These are phyloP conservation scores for Chamaetylas fuelleborni DNA, from an alignment of 2,113 vertebrate genomes.

Conservation along the genomic window DNA sequence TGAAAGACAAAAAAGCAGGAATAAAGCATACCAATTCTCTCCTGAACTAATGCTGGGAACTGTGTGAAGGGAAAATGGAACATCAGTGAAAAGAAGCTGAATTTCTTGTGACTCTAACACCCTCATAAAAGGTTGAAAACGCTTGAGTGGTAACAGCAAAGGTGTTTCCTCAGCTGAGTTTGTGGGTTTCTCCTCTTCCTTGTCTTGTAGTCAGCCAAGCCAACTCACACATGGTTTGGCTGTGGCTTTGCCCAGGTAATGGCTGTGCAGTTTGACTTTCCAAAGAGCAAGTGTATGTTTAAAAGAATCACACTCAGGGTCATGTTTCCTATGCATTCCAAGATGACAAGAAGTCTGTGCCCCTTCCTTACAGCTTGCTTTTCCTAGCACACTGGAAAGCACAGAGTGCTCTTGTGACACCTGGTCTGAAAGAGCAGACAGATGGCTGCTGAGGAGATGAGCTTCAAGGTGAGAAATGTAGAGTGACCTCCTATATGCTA, in stretches of 20 bases:
- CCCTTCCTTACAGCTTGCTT: not conserved
- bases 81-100: not conserved
- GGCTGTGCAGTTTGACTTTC: not conserved
- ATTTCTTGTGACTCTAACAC: not conserved
- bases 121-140: not conserved
- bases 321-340: not conserved
- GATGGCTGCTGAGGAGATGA: not conserved
- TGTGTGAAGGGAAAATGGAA: not conserved
- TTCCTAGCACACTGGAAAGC: not conserved
- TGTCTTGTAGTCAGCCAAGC: not conserved
- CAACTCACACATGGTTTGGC: accelerated
- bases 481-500: not conserved
- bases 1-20: not conserved
- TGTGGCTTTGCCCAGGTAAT: not conserved
- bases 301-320: not conserved
- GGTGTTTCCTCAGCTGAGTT: not conserved
- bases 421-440: not conserved
- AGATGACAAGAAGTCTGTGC: not conserved
- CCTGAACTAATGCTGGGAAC: not conserved
- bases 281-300: not conserved
- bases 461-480: not conserved
- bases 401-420: not conserved
- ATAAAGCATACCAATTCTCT: not conserved
- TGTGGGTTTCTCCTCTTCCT: not conserved
- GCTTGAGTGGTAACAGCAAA: not conserved